Evolutionary conservation across 2,888 invertebrate genomes (phyloP).

Genomic region (Epinotia bilunana): DNA sequence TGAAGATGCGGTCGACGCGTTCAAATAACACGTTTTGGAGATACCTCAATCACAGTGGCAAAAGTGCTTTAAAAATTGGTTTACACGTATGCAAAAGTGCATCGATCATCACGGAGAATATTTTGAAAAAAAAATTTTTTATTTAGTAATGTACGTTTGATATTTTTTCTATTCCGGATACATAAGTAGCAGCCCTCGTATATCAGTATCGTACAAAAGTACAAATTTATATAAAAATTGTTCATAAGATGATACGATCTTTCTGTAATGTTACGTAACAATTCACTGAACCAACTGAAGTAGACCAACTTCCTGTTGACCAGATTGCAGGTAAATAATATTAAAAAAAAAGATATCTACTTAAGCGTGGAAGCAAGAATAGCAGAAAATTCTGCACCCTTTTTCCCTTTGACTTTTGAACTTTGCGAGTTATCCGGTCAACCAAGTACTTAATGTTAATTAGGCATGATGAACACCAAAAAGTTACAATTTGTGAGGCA

Average conservation of each 20-base stretch:
- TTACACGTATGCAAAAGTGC: too few species aligned
- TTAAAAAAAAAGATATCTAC: slow-evolving; percentile 6
- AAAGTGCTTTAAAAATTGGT: too few species aligned
- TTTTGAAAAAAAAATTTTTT: too few species aligned
- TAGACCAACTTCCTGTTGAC: background rate
- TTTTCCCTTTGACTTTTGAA: slow-evolving; percentile 37
- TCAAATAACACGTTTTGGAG: too few species aligned
- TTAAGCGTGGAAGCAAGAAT: background rate
- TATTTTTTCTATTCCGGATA: too few species aligned
- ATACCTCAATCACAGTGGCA: too few species aligned
- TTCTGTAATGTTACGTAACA: background rate
- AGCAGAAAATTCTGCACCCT: slow-evolving; percentile 23
- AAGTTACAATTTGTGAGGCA: slow-evolving; percentile 5
- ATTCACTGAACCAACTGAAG: background rate
- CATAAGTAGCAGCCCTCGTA: too few species aligned
- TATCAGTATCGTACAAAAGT: background rate
- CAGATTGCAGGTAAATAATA: background rate
- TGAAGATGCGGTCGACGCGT: too few species aligned
- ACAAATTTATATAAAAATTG: background rate
- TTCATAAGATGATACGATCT: background rate
- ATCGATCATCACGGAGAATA: too few species aligned
- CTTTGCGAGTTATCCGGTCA: slow-evolving; percentile 39
- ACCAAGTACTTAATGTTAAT: slow-evolving; percentile 35
- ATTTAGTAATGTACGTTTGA: too few species aligned
- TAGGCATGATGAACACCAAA: slow-evolving; percentile 26